These are phyloP conservation scores for Ornithoptera priamus DNA, from an alignment of 2,888 invertebrate species.

Conservation along the genomic window DNA sequence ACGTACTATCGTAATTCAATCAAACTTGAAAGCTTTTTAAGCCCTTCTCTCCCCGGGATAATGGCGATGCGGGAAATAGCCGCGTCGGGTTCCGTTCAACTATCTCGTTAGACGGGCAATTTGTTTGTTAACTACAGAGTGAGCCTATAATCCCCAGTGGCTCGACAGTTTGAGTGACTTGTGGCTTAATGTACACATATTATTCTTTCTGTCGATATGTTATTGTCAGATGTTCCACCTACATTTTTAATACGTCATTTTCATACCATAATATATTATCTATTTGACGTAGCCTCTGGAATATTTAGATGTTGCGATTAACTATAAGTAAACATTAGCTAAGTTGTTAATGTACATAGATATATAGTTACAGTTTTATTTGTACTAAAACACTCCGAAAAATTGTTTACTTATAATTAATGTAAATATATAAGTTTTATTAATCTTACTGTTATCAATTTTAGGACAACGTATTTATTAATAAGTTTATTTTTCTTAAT, in stretches of 20 bases:
- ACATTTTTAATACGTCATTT: neutral
- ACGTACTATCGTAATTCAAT: constrained; percentile 28
- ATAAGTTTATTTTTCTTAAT: neutral
- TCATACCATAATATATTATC: neutral
- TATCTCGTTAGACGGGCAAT: constrained; percentile 66
- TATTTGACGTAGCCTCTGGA: too few relatives aligned
- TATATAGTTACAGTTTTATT: neutral
- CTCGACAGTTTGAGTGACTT: constrained; percentile 32
- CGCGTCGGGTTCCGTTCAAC: constrained; percentile 44
- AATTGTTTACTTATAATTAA: too few relatives aligned
- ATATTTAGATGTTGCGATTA: too few relatives aligned
- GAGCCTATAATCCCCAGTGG: constrained; percentile 62
- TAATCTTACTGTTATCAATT: neutral
- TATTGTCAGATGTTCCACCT: neutral
- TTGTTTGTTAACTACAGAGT: constrained; percentile 62
- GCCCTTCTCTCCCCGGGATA: constrained; percentile 38
- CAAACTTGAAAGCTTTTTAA: constrained; percentile 30
- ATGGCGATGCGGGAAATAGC: constrained; percentile 29
- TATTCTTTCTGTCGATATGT: constrained; percentile 20
- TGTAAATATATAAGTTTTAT: neutral
- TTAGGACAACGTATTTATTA: neutral
- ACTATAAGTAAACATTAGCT: too few relatives aligned
- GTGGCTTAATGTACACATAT: constrained; percentile 19
- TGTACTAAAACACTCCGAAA: too few relatives aligned
- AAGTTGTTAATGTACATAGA: too few relatives aligned